phyloP scores from a whole-genome alignment of 2,888 invertebrate species.

The Chloroclysta siterata region DNA sequence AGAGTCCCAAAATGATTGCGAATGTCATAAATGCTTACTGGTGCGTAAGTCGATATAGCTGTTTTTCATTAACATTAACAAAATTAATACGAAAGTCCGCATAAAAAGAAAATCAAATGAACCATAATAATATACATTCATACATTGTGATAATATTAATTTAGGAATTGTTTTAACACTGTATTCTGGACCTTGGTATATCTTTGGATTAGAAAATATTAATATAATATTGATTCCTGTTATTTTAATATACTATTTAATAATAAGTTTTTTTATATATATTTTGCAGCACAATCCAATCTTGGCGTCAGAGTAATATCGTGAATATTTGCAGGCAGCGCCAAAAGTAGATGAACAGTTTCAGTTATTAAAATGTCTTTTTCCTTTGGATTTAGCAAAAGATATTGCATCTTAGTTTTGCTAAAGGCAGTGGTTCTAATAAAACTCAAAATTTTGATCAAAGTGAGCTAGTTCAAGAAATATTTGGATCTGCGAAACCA shows the following conservation, averaged over 20 bases:
- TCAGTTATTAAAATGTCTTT: too few relatives aligned
- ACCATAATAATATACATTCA: constrained; percentile 47
- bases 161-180: constrained; percentile 48
- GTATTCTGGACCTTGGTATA: constrained; percentile 43
- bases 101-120: constrained; percentile 49
- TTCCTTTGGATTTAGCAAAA: too few relatives aligned
- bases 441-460: too few relatives aligned
- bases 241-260: constrained; percentile 3
- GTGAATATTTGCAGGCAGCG: neutral
- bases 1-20: constrained; percentile 25
- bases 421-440: too few relatives aligned
- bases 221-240: constrained; percentile 21
- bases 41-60: constrained; percentile 31
- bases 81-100: constrained; percentile 42
- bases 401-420: too few relatives aligned
- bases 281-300: constrained; percentile 1
- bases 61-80: constrained; percentile 31
- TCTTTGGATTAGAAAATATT: constrained; percentile 30
- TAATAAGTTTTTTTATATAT: constrained; percentile 2
- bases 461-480: too few relatives aligned
- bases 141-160: constrained; percentile 48
- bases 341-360: neutral
- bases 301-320: neutral
- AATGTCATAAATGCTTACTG: constrained; percentile 41
- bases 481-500: neutral